Evolutionary conservation across 2,888 invertebrate genomes (phyloP).

Genomic region (Syrista parreyssii): DNA sequence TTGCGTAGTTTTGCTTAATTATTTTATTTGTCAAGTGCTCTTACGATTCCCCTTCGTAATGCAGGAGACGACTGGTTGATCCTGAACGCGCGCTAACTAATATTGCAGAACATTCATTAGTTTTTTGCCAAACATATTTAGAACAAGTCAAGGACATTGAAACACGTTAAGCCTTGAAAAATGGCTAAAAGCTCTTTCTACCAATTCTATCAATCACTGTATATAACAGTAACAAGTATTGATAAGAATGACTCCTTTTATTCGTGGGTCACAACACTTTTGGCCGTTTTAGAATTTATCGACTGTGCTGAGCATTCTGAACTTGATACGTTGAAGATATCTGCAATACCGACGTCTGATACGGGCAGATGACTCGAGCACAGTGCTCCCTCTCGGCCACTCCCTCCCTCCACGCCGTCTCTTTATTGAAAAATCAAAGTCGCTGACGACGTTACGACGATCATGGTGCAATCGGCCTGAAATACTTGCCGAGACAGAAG

Average conservation of each 20-base stretch:
- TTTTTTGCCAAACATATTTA: too few relatives aligned
- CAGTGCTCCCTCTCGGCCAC: background rate
- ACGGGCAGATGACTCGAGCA: background rate
- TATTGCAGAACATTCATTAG: too few relatives aligned
- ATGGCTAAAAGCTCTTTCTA: background rate
- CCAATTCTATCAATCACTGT: background rate
- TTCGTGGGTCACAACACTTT: background rate
- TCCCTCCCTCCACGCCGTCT: too few relatives aligned
- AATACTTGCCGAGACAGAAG: too few relatives aligned
- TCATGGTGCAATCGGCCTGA: too few relatives aligned
- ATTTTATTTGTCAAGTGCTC: slow-evolving; percentile 19
- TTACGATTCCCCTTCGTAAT: background rate
- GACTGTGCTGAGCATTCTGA: background rate
- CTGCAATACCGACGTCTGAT: background rate
- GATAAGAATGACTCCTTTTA: background rate
- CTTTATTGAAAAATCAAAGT: too few relatives aligned
- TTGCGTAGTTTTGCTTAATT: slow-evolving; percentile 38
- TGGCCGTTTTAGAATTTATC: background rate
- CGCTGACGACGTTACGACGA: too few relatives aligned
- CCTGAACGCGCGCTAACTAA: too few relatives aligned
- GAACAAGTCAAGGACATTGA: background rate
- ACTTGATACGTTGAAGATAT: background rate
- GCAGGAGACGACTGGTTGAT: background rate
- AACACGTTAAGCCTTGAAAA: background rate
- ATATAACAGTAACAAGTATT: background rate